Percentiles rank a stretch among this genome's conserved stretches.
Evolutionary conservation across 2,888 invertebrate species (phyloP).

Genomic region (Coremacera marginata): DNA sequence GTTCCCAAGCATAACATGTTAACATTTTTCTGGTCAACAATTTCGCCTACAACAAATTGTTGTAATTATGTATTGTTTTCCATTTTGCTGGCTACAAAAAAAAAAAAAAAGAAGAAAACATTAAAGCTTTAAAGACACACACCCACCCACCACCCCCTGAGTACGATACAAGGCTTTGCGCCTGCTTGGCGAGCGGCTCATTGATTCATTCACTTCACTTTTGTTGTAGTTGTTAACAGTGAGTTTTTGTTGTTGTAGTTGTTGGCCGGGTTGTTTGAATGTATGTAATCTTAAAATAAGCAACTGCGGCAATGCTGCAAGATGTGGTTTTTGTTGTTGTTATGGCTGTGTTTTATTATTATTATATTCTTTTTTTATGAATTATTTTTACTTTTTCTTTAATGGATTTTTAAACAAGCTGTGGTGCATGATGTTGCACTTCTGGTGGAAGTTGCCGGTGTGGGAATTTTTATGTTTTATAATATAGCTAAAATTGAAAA

Average conservation of each 20-base stretch:
- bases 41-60: neutral
- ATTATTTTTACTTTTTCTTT: neutral
- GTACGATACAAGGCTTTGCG: too few species aligned
- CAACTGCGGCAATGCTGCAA: neutral
- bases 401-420: neutral
- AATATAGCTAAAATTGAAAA: slow-evolving; percentile 3
- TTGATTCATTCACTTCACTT: slow-evolving; percentile 6
- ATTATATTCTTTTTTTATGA: neutral
- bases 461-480: slow-evolving; percentile 10
- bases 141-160: neutral
- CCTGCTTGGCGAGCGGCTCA: neutral
- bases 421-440: slow-evolving; percentile 24
- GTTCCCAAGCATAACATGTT: neutral
- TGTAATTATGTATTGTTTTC: too few species aligned
- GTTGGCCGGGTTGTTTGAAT: neutral
- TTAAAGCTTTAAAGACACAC: too few species aligned
- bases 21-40: neutral
- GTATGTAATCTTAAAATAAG: neutral
- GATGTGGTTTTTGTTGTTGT: neutral
- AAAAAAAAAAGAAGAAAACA: too few species aligned
- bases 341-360: neutral
- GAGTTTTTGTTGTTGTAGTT: neutral
- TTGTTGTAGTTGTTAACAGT: neutral
- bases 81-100: too few species aligned
- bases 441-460: slow-evolving; percentile 11